These are phyloP conservation scores for Melanotaenia parkinsoni DNA, from an alignment of 2,797 vertebrate genomes.

Conservation along the genomic window DNA sequence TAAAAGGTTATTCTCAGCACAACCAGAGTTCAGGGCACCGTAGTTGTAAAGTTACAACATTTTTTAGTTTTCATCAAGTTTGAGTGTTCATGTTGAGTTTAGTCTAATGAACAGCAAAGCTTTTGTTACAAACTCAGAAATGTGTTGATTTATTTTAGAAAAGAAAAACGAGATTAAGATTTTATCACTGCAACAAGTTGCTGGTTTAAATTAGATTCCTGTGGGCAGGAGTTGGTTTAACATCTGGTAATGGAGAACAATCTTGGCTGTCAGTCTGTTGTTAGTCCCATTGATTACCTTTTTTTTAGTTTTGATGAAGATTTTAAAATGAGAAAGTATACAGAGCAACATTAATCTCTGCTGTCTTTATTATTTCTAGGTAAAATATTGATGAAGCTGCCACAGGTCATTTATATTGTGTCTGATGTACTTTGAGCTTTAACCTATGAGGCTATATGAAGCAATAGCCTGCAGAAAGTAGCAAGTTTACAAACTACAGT, in stretches of 20 bases:
- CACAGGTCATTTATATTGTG: neutral
- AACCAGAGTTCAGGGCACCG: neutral
- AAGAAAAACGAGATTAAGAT: neutral
- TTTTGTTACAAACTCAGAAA: conserved; percentile 10
- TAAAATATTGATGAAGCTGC: conserved; percentile 4
- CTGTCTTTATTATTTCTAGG: neutral
- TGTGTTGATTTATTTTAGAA: neutral
- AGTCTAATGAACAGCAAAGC: neutral
- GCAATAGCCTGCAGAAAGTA: neutral
- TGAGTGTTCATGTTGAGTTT: neutral
- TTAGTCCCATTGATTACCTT: neutral
- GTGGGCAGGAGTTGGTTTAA: neutral
- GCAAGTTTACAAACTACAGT: neutral
- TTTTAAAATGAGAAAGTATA: neutral
- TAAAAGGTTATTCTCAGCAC: neutral
- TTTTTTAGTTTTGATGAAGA: neutral
- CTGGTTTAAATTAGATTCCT: neutral
- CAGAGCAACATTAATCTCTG: neutral
- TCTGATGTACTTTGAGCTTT: conserved; percentile 5
- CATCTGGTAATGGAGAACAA: neutral
- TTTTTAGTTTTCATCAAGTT: neutral
- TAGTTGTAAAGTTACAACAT: neutral
- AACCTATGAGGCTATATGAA: neutral
- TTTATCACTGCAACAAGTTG: neutral
- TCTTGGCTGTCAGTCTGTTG: neutral